Percentiles rank a stretch among this genome's conserved stretches.
phyloP scores from a whole-genome alignment of 2,888 invertebrate genomes.

The Acanthosepion pharaonis region DNA sequence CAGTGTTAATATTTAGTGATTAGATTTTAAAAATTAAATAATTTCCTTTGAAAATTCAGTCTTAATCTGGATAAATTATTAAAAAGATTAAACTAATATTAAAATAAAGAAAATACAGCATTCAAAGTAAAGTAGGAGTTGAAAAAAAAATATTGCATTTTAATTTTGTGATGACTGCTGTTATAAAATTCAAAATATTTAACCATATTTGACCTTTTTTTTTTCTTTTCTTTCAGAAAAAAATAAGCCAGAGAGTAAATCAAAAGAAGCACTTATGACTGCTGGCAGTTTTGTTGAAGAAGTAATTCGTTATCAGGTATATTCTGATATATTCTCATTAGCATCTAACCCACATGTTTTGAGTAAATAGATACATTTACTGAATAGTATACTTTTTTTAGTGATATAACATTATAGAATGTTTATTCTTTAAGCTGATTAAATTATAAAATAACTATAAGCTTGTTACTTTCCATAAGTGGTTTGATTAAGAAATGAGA shows the following conservation, averaged over 20 bases:
- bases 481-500: neutral
- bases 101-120: no score
- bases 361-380: neutral
- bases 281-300: conserved; percentile 44
- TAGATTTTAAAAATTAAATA: no score
- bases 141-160: neutral
- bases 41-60: no score
- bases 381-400: no score
- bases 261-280: conserved; percentile 38
- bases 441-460: neutral
- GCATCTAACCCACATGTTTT: neutral
- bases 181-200: neutral
- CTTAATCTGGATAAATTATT: no score
- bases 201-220: neutral
- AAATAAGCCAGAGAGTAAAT: neutral
- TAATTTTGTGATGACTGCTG: neutral
- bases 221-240: neutral
- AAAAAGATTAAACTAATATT: no score
- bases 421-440: neutral
- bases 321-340: neutral
- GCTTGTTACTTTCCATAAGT: neutral
- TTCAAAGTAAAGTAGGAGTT: no score
- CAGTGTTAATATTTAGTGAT: no score
- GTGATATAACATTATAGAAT: neutral
- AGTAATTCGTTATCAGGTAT: conserved; percentile 24